Evolutionary conservation across 2,888 invertebrate genomes (phyloP).

Genomic region (Leucozona laternaria): DNA sequence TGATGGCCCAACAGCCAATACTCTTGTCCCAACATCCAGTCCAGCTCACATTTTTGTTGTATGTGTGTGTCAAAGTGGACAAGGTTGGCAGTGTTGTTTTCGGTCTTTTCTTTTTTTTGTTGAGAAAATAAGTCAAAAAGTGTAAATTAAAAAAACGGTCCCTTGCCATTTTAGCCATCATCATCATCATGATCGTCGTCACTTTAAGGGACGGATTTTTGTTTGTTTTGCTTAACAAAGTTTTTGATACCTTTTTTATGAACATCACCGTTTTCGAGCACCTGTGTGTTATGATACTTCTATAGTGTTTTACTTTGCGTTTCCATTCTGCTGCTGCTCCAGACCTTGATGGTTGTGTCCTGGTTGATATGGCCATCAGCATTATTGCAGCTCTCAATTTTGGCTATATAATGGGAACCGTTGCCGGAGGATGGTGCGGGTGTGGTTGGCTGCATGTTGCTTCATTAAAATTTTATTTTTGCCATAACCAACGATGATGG

Average conservation of each 20-base stretch:
- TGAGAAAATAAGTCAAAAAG: conserved; percentile 53
- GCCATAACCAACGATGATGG: conserved; percentile 30
- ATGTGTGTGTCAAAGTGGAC: conserved; percentile 40
- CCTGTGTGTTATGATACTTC: conserved; percentile 48
- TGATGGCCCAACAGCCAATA: background rate
- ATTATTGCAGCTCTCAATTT: conserved; percentile 59
- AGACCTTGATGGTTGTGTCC: background rate
- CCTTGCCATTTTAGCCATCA: background rate
- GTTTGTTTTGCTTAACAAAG: background rate
- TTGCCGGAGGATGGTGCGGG: conserved; percentile 1
- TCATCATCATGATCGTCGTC: background rate
- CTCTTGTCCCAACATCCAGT: background rate
- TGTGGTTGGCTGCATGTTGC: conserved; percentile 64
- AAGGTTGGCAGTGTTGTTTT: background rate
- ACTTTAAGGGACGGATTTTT: conserved; percentile 17
- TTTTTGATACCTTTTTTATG: conserved; percentile 12
- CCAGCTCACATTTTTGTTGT: no score
- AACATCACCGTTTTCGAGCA: background rate
- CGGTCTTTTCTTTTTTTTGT: conserved; percentile 40
- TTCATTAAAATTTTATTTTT: conserved; percentile 63
- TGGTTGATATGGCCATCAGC: conserved; percentile 36
- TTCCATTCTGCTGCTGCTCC: background rate
- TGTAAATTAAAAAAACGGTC: conserved; percentile 16
- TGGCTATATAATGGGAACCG: conserved; percentile 34
- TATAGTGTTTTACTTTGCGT: conserved; percentile 1